A percentile compares a stretch with the other conserved stretches of the same genome.
Evolutionary conservation across 2,888 invertebrate genomes (phyloP).

Genomic region (Mythimna albipuncta): DNA sequence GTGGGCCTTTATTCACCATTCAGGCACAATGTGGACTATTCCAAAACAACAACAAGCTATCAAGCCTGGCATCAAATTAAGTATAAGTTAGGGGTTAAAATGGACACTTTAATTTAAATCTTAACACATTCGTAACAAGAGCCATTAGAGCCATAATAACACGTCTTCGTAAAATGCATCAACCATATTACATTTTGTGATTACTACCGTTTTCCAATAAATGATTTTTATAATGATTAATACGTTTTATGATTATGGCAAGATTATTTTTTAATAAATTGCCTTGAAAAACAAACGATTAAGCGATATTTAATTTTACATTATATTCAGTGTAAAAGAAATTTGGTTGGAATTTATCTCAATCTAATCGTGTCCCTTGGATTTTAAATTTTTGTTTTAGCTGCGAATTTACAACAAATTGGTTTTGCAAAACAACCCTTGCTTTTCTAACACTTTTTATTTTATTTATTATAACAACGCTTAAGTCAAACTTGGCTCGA

Average conservation of each 20-base stretch:
- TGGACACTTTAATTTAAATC: not conserved
- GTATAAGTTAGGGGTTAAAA: not conserved
- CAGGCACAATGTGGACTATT: fast-evolving
- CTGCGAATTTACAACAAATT: not conserved
- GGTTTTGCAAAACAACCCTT: constrained; percentile 8
- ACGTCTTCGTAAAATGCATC: constrained; percentile 21
- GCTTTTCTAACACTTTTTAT: not conserved
- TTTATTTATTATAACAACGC: constrained; percentile 7
- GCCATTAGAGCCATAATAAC: not conserved
- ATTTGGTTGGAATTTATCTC: constrained; percentile 22
- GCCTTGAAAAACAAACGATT: constrained; percentile 16
- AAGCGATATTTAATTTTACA: constrained; percentile 35
- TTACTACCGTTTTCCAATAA: constrained; percentile 37
- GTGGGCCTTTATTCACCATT: not conserved
- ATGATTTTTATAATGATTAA: constrained; percentile 24
- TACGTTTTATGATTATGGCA: constrained; percentile 47
- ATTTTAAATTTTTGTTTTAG: not conserved
- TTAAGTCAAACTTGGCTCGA: constrained; percentile 14
- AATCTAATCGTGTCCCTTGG: constrained; percentile 42
- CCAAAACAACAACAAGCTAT: not conserved
- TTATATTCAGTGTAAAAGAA: constrained; percentile 10
- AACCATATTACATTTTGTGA: constrained; percentile 20
- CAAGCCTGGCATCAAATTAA: not conserved
- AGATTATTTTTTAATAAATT: constrained; percentile 38
- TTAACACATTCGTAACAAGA: not conserved